Conservation (phyloP, 2,113 vertebrate genomes). For the Steatornis caripensis region DNA sequence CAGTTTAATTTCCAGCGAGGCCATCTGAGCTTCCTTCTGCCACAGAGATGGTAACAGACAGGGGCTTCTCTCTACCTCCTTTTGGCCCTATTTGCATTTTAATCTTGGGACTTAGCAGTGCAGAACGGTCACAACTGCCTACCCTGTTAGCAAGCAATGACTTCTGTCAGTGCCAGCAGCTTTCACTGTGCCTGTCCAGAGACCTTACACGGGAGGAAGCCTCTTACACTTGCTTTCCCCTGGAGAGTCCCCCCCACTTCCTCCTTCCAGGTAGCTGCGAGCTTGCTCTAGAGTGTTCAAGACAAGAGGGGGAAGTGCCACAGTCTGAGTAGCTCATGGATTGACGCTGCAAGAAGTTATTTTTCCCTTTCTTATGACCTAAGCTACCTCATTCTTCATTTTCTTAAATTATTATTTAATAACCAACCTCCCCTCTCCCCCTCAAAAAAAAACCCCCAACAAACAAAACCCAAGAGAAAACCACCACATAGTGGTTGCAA, state of each 20-base stretch:
- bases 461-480: neutral
- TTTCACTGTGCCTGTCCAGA: neutral
- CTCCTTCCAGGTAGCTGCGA: neutral
- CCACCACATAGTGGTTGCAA: neutral
- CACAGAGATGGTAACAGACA: neutral
- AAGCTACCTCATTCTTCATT: neutral
- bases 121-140: neutral
- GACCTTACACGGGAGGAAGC: neutral
- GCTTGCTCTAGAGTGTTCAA: neutral
- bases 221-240: neutral
- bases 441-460: neutral
- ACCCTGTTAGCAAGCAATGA: neutral
- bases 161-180: neutral
- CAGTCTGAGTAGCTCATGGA: neutral
- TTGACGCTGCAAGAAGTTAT: neutral
- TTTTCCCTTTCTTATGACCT: neutral
- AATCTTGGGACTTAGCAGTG: neutral
- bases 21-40: neutral
- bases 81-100: neutral
- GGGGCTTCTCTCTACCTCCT: neutral
- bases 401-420: neutral
- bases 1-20: neutral
- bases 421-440: neutral
- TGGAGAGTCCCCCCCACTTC: neutral
- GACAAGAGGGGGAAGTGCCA: neutral